These are phyloP conservation scores for Hipparchia semele DNA, from an alignment of 2,888 invertebrate genomes.

Conservation along the genomic window DNA sequence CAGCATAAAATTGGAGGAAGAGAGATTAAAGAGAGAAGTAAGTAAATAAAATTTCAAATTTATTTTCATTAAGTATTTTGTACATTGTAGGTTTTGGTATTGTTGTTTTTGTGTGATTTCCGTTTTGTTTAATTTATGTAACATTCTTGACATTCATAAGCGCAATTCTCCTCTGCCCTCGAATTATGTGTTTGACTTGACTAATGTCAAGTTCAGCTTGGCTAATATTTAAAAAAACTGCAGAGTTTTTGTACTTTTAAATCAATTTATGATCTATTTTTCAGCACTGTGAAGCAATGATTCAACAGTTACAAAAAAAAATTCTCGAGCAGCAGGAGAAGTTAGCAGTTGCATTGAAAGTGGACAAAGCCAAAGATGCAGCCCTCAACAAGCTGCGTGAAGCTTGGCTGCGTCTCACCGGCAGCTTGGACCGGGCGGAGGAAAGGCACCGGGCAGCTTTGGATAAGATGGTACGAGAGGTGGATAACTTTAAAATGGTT, in stretches of 20 bases:
- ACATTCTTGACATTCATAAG: too few relatives aligned
- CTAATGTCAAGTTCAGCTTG: too few relatives aligned
- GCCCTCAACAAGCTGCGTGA: constrained; percentile 86
- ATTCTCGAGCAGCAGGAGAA: constrained; percentile 90
- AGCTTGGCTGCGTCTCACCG: constrained; percentile 82
- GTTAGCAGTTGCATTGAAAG: constrained; percentile 89
- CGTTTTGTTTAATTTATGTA: too few relatives aligned
- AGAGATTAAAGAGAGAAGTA: constrained; percentile 89
- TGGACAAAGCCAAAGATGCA: constrained; percentile 89
- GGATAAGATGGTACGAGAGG: constrained; percentile 77
- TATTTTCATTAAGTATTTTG: too few relatives aligned
- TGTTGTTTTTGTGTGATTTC: too few relatives aligned
- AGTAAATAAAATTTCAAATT: constrained; percentile 40
- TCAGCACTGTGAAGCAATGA: constrained; percentile 90
- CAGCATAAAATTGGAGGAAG: constrained; percentile 86
- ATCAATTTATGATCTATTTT: constrained; percentile 38
- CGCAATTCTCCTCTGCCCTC: too few relatives aligned
- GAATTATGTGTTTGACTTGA: too few relatives aligned
- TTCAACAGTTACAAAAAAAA: constrained; percentile 88
- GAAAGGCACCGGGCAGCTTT: constrained; percentile 75
- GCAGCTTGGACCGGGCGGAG: constrained; percentile 71
- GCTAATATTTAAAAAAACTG: too few relatives aligned
- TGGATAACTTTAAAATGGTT: constrained; percentile 71
- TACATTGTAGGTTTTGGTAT: too few relatives aligned
- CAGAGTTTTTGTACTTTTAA: not conserved